Evolutionary conservation across 2,888 invertebrate species (phyloP).

Genomic region (Macrosiphum euphorbiae): DNA sequence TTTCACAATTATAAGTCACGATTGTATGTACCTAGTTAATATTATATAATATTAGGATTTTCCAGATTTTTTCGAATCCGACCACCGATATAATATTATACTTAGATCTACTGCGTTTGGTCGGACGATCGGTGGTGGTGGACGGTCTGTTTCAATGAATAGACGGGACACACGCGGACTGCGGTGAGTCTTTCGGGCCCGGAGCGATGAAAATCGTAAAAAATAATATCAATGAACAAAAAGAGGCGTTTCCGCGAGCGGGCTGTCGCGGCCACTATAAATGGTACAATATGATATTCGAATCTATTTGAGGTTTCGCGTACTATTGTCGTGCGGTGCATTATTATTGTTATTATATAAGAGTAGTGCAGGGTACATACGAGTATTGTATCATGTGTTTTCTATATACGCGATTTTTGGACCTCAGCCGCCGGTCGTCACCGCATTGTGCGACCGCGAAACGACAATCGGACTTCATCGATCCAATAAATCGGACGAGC

Average conservation of each 20-base stretch:
- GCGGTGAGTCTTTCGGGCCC: background rate
- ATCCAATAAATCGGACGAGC: slow-evolving; percentile 5
- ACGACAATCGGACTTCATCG: background rate
- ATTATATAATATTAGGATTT: no score
- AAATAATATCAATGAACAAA: background rate
- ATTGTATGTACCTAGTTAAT: no score
- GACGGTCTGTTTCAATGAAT: background rate
- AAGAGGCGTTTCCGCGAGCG: slow-evolving; percentile 27
- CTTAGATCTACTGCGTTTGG: background rate
- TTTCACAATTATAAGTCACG: no score
- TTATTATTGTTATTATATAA: background rate
- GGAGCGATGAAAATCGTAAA: background rate
- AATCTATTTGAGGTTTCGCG: background rate
- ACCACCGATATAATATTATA: background rate
- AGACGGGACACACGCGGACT: background rate
- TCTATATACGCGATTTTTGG: background rate
- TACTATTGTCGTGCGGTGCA: background rate
- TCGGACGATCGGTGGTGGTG: background rate
- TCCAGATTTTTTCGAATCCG: no score
- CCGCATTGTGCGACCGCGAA: slow-evolving; percentile 25
- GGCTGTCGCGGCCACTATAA: background rate
- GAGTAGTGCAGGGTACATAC: background rate
- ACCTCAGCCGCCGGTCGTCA: background rate
- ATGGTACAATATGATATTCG: background rate
- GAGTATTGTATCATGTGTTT: background rate